Base-by-base conservation (phyloP, 2,113 vertebrate species). In the Mus pahari region DNA sequence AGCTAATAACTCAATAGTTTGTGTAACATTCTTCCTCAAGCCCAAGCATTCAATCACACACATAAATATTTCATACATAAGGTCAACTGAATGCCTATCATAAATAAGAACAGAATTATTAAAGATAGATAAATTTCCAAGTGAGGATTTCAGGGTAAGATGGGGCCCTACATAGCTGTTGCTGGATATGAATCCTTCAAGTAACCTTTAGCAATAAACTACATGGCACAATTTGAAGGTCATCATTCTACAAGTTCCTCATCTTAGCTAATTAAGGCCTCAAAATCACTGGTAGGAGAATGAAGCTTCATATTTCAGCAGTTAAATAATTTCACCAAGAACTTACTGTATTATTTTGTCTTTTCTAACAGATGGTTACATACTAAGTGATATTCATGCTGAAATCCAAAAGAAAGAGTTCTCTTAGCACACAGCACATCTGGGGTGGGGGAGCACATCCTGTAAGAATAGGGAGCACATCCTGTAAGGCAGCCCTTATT, bases 1-100 rank as follows among this genome's bases (percentile, higher is more conserved):
- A 88, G 9, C 66, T 93, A 36, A 89, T 36, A 96, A 48, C 39
- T 91, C 82, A 86, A 73, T 75, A 87, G 60, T 78, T 94, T 92
- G 4, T 17, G 20, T 53, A 75, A 31, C 0, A 73, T 4, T 64
- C 45, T 71, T 86, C 82, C 4, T 77, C 89, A 94, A 31, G 88
- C 5, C 24, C 42, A 89, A 87, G 45, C 83, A 87, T 78, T 75
- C 22, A 53, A 26, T 79, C 84, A 86, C 66, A 78, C 0, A 86
- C 82, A 74, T 89, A 92, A 95, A 45, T 70, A 36, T 79, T 83
- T 88, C 48, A 79, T 75, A 91, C 12, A 33, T 92, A 62, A 62
- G 12, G 13, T 62, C 70, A 86, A 36, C 6, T 79, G 73, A 77
- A 92, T 73, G 60, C 6, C 11, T 92, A 42, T 6, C 79, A 12